phyloP scores from a whole-genome alignment of 2,888 invertebrate species.

The Anarsia innoxiella region DNA sequence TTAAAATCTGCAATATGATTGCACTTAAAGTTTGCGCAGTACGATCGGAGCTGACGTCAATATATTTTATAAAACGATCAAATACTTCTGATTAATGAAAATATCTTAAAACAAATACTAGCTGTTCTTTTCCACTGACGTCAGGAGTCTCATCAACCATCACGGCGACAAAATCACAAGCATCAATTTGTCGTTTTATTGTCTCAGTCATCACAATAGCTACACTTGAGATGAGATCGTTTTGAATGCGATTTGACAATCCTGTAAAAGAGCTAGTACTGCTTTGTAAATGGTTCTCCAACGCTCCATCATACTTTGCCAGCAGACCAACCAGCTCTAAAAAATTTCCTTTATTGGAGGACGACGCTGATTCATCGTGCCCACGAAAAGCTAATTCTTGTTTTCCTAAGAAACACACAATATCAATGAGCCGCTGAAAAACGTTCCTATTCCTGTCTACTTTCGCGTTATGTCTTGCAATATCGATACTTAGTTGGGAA shows the following conservation, averaged over 20 bases:
- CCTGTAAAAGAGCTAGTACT: not conserved
- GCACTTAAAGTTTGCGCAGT: conserved; percentile 21
- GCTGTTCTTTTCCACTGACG: not conserved
- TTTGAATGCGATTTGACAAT: conserved; percentile 1
- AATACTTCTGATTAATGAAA: not conserved
- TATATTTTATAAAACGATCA: conserved; percentile 1
- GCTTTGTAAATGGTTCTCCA: not conserved
- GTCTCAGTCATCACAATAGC: not conserved
- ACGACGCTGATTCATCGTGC: not conserved
- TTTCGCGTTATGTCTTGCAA: too few relatives aligned
- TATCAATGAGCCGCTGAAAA: too few relatives aligned
- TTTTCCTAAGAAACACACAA: too few relatives aligned
- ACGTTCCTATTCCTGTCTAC: too few relatives aligned
- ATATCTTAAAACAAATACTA: not conserved
- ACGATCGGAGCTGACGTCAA: conserved; percentile 26
- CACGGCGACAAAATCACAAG: not conserved
- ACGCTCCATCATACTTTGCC: not conserved
- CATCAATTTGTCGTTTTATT: not conserved
- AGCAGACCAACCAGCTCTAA: not conserved
- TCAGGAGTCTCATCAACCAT: conserved; percentile 1
- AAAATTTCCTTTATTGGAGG: not conserved
- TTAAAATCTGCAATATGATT: conserved; percentile 12
- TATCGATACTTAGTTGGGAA: too few relatives aligned
- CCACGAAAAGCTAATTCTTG: conserved; percentile 1
- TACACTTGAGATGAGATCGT: not conserved